Base-by-base conservation (phyloP, 2,113 vertebrate species). In the Erythrocebus patas region DNA sequence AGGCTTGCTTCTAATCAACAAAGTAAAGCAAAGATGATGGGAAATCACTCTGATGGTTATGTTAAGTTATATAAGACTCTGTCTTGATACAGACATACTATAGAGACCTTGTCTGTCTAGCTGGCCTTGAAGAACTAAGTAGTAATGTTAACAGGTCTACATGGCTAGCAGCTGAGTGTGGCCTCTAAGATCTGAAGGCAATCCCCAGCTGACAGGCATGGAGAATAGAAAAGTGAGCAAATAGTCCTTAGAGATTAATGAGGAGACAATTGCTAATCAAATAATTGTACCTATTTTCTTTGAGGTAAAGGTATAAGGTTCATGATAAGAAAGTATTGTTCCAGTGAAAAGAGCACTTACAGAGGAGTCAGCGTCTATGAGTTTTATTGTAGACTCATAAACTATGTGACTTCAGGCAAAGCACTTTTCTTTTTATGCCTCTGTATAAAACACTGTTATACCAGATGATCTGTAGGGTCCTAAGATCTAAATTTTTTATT, bases 361-460 rank as follows among this genome's bases (percentile, higher is more conserved):
- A 55, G 45, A 66, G 55, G 25, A 64, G 0, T 45, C 11, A 9
- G 14, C 0, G 4, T 27, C n/a, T 30, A 14, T 61, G 18, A 5
- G 43, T 45, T 73, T 68, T 84, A 86, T 43, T 59, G 8, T 72
- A 48, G 12, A 89, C 52, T 57, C 13, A 73, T 3, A 91, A 79
- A 38, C 7, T 57, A 76, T 57, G 14, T 25, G 40, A 43, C 20
- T 88, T 52, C 32, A 94, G 25, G 40, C 64, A 83, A 91, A 84
- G 4, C 2, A 64, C 14, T 80, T 91, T 17, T 9, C 23, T 93
- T 93, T 95, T 25, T 9, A 35, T 78, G 25, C 1, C 27, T 88
- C 43, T 48, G 13, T 64, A 20, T n/a, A 80, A 52, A 80, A 96
- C 55, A 45, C 55, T 55, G 16, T 55, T 68, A 68, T 25, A 27